Evolutionary conservation across 1,140 invertebrate genomes (phyloP), one percentile per base, ranked within the genome.

Genomic region (Diploscapter pachys): DNA sequence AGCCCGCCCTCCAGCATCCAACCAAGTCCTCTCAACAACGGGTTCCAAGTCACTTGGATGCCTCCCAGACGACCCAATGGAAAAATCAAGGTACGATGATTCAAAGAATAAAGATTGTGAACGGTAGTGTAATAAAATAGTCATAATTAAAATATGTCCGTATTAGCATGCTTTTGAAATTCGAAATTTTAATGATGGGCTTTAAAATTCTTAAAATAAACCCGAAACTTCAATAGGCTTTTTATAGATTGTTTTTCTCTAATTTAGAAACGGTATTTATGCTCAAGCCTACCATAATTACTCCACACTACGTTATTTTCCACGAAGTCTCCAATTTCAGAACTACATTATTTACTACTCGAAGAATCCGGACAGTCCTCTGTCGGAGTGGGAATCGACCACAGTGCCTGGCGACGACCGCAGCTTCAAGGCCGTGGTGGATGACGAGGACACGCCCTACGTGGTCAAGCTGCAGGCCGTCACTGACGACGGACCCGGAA

Each of bases 391-490:
- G 79, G 62, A 74, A 63, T 80, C 72, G 8, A 71, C 48, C 48
- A 73, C 66, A 48, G 66, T 82, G 66, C 72, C 65, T 49, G 77
- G 68, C 54, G 76, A 69, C 62, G 76, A 81, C 48, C 66, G 72
- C 13, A 74, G 74, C 13, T 55, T 72, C 5, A 80, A 76, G 51
- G 78, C 84, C 52, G 57, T 57, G 49, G 79, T 82, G 50, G 79
- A 84, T 65, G 79, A 85, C 71, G 83, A 85, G 73, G 82, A 85
- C 56, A 85, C 83, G 49, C 81, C 82, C 13, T 85, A 85, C 69
- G 75, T 83, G 11, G 71, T 56, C 4, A 76, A 76, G 54, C 67
- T 85, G 48, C 84, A 85, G 76, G 83, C 83, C 5, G 73, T 77
- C 49, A 83, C 76, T 62, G 78, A 81, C 61, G 83, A 84, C 55